These are phyloP conservation scores for Coracias cyanogaster DNA, from an alignment of 2,797 vertebrate genomes.

Conservation along the genomic window DNA sequence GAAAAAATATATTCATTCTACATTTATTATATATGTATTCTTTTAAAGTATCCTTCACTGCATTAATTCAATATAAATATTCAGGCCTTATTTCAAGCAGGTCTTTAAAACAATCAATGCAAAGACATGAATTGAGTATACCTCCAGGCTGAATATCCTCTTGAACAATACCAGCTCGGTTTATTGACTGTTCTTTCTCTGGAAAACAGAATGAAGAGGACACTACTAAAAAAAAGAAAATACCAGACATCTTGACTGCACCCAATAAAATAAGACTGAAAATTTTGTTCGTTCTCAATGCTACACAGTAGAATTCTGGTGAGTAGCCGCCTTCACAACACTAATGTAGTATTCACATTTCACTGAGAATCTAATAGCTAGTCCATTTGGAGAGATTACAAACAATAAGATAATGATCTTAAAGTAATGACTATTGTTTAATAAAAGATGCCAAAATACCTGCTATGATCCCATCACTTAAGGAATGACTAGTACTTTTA, in stretches of 20 bases:
- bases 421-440: not conserved
- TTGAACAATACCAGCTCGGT: constrained; percentile 80
- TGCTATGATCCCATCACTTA: not conserved
- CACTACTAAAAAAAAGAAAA: not conserved
- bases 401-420: not conserved
- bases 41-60: not conserved
- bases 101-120: not conserved
- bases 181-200: constrained; percentile 81
- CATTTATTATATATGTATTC: not conserved
- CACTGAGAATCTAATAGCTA: not conserved
- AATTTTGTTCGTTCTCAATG: not conserved
- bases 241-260: not conserved
- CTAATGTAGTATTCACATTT: not conserved
- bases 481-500: not conserved
- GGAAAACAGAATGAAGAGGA: constrained; percentile 58
- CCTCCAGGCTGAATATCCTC: constrained; percentile 82
- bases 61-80: not conserved
- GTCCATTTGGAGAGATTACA: not conserved
- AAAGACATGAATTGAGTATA: constrained; percentile 21
- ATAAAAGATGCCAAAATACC: not conserved
- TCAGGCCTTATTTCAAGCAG: not conserved
- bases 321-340: not conserved
- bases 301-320: not conserved
- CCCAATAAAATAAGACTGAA: not conserved
- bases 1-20: not conserved